Conservation (phyloP, 2,888 invertebrate genomes). For the Scaeva pyrastri region DNA sequence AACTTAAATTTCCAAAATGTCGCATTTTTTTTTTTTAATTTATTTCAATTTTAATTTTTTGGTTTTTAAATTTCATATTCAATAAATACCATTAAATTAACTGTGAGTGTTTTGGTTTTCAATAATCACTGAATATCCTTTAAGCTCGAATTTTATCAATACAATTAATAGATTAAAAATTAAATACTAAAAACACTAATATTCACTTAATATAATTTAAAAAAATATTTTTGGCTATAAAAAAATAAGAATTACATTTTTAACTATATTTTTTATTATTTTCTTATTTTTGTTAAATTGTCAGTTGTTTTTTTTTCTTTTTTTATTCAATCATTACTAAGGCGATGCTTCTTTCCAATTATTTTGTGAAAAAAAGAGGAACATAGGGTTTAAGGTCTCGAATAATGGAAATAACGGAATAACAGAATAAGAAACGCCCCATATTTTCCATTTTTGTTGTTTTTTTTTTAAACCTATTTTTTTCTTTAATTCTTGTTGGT, state of each 20-base stretch:
- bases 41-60: slow-evolving; percentile 25
- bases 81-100: slow-evolving; percentile 80
- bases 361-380: slow-evolving; percentile 72
- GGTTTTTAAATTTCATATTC: slow-evolving; percentile 30
- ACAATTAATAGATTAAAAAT: slow-evolving; percentile 70
- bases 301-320: slow-evolving; percentile 70
- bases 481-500: slow-evolving; percentile 50
- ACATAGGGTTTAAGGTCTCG: slow-evolving; percentile 70
- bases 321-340: slow-evolving; percentile 71
- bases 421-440: slow-evolving; percentile 65
- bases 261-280: slow-evolving; percentile 61
- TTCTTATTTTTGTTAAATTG: slow-evolving; percentile 66
- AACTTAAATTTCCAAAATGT: slow-evolving; percentile 55
- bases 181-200: slow-evolving; percentile 77
- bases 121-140: slow-evolving; percentile 72
- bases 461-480: background rate
- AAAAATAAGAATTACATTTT: slow-evolving; percentile 80
- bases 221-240: slow-evolving; percentile 78
- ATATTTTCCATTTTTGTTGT: slow-evolving; percentile 46
- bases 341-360: slow-evolving; percentile 73
- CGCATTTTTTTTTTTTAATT: slow-evolving; percentile 43
- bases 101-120: slow-evolving; percentile 66
- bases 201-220: slow-evolving; percentile 78
- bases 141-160: slow-evolving; percentile 76
- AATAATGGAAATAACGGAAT: slow-evolving; percentile 63